Conservation (phyloP, 23 tunicate genomes). For the Halocynthia aurantium region DNA sequence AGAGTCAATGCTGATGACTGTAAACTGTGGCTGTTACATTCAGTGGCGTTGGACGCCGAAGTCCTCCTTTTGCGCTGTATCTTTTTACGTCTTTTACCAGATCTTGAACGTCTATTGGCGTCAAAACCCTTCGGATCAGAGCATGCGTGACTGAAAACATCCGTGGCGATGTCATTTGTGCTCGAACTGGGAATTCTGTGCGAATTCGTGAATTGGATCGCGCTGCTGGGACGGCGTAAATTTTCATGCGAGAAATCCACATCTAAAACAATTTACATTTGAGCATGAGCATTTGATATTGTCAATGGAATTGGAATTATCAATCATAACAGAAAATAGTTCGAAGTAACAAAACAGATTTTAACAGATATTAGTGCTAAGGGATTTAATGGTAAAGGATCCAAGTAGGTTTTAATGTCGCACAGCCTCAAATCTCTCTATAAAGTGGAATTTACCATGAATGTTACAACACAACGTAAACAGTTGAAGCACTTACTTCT, state of each 20-base stretch:
- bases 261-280: not conserved
- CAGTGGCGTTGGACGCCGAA: no score
- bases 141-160: not conserved
- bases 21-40: no score
- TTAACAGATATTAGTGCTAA: no score
- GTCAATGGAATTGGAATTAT: no score
- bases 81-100: no score
- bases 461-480: not conserved
- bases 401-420: not conserved
- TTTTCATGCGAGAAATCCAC: slow-evolving; percentile 11
- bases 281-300: no score
- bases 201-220: not conserved
- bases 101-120: not conserved
- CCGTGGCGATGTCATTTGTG: not conserved
- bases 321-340: no score
- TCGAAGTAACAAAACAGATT: no score
- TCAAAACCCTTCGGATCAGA: not conserved
- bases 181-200: not conserved
- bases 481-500: not conserved
- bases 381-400: not conserved
- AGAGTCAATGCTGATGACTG: no score
- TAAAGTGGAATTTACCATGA: not conserved
- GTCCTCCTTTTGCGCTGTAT: no score
- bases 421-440: not conserved
- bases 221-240: slow-evolving; percentile 15